phyloP scores from a whole-genome alignment of 2,888 invertebrate genomes.

The Dynastes maya region DNA sequence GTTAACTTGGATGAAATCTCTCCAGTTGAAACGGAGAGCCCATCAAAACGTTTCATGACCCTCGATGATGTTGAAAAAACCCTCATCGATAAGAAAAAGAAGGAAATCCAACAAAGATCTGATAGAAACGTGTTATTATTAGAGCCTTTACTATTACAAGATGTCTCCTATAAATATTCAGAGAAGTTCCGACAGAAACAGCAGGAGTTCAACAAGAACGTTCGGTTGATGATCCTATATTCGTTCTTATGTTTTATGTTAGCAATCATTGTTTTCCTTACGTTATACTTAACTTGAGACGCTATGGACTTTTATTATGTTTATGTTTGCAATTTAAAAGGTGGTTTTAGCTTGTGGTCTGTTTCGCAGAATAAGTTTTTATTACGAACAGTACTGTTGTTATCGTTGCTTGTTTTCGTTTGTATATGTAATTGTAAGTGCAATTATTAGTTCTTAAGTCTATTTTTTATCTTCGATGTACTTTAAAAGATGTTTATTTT shows the following conservation, averaged over 20 bases:
- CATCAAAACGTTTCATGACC: constrained; percentile 41
- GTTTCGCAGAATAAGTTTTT: no score
- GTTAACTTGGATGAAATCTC: constrained; percentile 66
- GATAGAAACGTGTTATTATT: constrained; percentile 69
- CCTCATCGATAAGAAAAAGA: constrained; percentile 47
- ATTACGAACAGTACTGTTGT: no score
- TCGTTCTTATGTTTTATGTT: constrained; percentile 73
- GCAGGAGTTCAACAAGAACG: constrained; percentile 71
- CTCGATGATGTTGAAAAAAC: constrained; percentile 42
- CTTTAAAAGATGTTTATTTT: no score
- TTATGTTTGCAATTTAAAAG: not conserved
- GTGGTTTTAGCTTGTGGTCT: no score
- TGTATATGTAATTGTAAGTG: no score
- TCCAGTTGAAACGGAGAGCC: constrained; percentile 62
- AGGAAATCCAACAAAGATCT: constrained; percentile 45
- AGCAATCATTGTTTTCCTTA: constrained; percentile 73
- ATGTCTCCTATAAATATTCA: constrained; percentile 67
- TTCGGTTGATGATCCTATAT: constrained; percentile 74
- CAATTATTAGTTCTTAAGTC: no score
- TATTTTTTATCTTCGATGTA: no score
- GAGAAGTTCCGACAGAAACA: constrained; percentile 62
- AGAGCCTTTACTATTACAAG: constrained; percentile 72
- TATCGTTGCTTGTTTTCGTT: no score
- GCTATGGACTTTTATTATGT: not conserved
- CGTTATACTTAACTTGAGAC: constrained; percentile 70